Percentiles rank a stretch among this genome's conserved stretches.
Evolutionary conservation across 30 jellyfish, hydroid and myxozoan species (phyloP).

Genomic region (Calvadosia cruxmelitensis): DNA sequence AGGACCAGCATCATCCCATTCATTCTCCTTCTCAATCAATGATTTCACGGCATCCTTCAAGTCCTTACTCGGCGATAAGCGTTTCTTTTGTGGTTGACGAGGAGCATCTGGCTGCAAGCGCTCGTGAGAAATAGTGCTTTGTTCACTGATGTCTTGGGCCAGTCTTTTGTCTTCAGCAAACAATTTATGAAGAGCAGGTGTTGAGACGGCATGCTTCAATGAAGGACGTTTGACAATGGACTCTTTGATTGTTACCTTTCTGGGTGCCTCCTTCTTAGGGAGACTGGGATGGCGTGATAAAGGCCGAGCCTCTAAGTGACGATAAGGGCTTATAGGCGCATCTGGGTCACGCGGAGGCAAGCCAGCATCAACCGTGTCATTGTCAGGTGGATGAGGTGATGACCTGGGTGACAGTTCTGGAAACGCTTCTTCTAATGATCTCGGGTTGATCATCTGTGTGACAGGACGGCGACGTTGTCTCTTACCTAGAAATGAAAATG

Average conservation of each 20-base stretch:
- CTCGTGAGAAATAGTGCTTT: background rate
- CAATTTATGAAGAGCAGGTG: conserved; percentile 70
- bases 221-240: conserved; percentile 7
- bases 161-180: conserved; percentile 55
- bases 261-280: conserved; percentile 20
- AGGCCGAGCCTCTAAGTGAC: conserved; percentile 44
- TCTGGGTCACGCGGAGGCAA: background rate
- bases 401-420: conserved; percentile 18
- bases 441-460: conserved; percentile 46
- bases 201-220: conserved; percentile 50
- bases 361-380: background rate
- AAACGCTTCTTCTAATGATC: conserved; percentile 25
- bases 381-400: background rate
- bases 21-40: background rate
- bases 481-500: background rate
- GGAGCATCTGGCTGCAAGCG: background rate
- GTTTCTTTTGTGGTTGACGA: background rate
- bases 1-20: background rate
- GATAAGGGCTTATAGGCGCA: conserved; percentile 33
- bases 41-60: background rate
- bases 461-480: conserved; percentile 28
- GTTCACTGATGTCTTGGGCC: conserved; percentile 33
- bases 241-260: conserved; percentile 13
- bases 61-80: background rate
- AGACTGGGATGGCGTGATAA: conserved; percentile 47